Evolutionary conservation across 2,113 vertebrate species (phyloP).

Genomic region (Lucifuga dentata): DNA sequence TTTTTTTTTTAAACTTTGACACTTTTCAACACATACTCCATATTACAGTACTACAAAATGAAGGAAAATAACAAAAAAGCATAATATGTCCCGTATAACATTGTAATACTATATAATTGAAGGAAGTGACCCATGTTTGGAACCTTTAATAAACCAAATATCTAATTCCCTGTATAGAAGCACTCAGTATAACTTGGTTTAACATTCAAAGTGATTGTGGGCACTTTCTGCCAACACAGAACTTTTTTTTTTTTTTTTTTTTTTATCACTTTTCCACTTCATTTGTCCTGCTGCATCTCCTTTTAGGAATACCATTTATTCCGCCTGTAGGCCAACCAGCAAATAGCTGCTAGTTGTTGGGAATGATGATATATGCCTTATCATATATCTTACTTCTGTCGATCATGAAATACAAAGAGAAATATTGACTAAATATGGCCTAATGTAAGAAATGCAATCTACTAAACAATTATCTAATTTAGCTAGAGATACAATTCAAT

Average conservation of each 20-base stretch:
- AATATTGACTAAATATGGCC: neutral
- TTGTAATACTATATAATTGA: no score
- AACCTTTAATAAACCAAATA: neutral
- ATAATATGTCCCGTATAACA: no score
- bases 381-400: neutral
- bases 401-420: neutral
- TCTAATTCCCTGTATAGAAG: neutral
- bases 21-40: no score
- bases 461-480: neutral
- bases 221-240: neutral
- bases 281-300: neutral
- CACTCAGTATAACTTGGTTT: neutral
- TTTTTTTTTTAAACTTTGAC: no score
- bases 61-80: no score
- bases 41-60: no score
- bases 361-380: neutral
- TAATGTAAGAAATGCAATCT: neutral
- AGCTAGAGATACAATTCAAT: neutral
- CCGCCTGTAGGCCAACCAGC: neutral
- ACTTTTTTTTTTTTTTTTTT: neutral
- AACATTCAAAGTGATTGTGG: neutral
- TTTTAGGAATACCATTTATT: neutral
- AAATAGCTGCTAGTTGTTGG: neutral
- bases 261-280: no score
- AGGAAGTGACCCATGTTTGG: neutral